Evolutionary conservation across 2,113 vertebrate species (phyloP).

Genomic region (Pogonocichla stellata): DNA sequence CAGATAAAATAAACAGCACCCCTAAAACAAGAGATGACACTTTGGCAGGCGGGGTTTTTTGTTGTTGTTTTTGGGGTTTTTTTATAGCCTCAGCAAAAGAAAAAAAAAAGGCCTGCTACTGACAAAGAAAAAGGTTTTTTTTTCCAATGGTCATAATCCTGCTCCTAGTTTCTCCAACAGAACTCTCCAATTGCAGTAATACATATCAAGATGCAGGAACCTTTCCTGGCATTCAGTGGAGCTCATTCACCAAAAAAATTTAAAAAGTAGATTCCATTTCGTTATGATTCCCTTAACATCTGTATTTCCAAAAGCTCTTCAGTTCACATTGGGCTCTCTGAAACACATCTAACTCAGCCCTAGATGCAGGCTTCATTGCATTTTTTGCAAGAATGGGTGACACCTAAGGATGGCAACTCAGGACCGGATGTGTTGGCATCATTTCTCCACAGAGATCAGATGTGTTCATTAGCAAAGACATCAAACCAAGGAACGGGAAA

Average conservation of each 20-base stretch:
- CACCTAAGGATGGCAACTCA: neutral
- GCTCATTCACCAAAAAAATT: neutral
- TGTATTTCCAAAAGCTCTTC: neutral
- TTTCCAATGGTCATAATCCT: neutral
- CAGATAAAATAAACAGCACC: neutral
- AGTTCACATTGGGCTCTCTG: neutral
- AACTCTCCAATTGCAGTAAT: neutral
- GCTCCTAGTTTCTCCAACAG: neutral
- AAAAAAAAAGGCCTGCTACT: neutral
- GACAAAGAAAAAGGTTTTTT: neutral
- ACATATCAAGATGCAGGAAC: neutral
- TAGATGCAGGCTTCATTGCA: neutral
- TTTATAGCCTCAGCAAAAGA: neutral
- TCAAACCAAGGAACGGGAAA: constrained; percentile 32
- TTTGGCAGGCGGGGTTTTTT: neutral
- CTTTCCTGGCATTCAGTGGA: neutral
- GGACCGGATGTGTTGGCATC: neutral
- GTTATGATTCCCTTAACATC: neutral
- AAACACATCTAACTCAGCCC: neutral
- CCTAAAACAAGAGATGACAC: neutral
- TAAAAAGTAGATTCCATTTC: neutral
- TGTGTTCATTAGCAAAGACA: constrained; percentile 42
- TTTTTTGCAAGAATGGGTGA: neutral
- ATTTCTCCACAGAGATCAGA: constrained; percentile 16
- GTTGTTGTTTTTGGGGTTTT: neutral